Percentiles rank a stretch among this genome's conserved stretches.
phyloP scores from a whole-genome alignment of 1,140 invertebrate species.

The Vollenhovia emeryi region DNA sequence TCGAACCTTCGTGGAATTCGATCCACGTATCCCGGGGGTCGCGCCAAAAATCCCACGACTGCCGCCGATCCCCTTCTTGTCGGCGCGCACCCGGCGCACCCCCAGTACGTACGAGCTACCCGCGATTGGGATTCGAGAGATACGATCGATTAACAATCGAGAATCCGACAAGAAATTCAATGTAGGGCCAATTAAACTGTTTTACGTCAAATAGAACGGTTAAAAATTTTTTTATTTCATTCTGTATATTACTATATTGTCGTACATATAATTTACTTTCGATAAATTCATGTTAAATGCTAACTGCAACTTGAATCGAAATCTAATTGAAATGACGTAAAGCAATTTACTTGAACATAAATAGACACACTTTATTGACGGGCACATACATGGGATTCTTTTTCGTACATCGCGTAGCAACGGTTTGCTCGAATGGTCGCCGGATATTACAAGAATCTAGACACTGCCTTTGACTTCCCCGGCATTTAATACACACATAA shows the following conservation, averaged over 20 bases:
- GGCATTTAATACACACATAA: slow-evolving; percentile 52
- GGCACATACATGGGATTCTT: background rate
- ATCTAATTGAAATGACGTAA: background rate
- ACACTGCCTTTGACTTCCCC: slow-evolving; percentile 43
- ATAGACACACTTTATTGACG: slow-evolving; percentile 14
- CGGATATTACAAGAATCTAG: slow-evolving; percentile 52
- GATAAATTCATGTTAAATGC: background rate
- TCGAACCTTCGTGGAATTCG: slow-evolving; percentile 59
- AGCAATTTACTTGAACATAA: background rate
- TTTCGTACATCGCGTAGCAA: slow-evolving; percentile 4
- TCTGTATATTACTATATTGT: background rate
- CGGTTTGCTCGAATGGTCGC: slow-evolving; percentile 24
- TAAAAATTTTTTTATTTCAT: background rate
- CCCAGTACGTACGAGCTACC: background rate
- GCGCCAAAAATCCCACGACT: slow-evolving; percentile 64
- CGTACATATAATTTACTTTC: background rate
- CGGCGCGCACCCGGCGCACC: slow-evolving; percentile 20
- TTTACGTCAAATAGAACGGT: background rate
- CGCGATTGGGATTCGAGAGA: slow-evolving; percentile 40
- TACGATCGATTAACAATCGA: slow-evolving; percentile 26
- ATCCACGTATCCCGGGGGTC: slow-evolving; percentile 56
- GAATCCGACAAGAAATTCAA: slow-evolving; percentile 14
- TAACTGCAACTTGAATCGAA: background rate
- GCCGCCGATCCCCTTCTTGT: slow-evolving; percentile 50
- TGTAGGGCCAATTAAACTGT: slow-evolving; percentile 20